Evolutionary conservation across 64 coral and sea anemone genomes (phyloP).

Genomic region (Exaiptasia diaphana): DNA sequence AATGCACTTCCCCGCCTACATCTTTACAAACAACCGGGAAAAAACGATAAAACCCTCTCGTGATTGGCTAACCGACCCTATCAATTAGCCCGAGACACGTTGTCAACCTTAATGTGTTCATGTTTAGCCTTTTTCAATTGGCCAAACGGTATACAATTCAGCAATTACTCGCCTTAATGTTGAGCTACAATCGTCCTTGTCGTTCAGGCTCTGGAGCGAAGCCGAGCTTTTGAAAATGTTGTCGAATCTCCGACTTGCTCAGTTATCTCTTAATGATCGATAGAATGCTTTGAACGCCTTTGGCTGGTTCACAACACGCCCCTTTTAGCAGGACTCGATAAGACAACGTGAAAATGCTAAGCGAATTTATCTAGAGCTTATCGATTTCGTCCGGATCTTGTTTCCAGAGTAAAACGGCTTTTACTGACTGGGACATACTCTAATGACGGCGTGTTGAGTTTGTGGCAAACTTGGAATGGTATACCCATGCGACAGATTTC

Average conservation of each 20-base stretch:
- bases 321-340: constrained; percentile 10
- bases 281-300: constrained; percentile 25
- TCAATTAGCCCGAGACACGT: constrained; percentile 96
- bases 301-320: constrained; percentile 16
- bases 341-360: constrained; percentile 34
- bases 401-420: neutral
- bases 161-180: constrained; percentile 89
- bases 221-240: constrained; percentile 66
- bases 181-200: constrained; percentile 63
- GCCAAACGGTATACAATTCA: constrained; percentile 73
- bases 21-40: constrained; percentile 84
- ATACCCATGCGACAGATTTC: neutral
- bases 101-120: constrained; percentile 90
- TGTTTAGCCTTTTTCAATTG: constrained; percentile 92
- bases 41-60: constrained; percentile 78
- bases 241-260: constrained; percentile 31
- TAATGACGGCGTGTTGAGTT: neutral
- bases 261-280: neutral
- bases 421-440: neutral
- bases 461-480: constrained; percentile 6
- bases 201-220: constrained; percentile 62
- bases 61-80: constrained; percentile 81
- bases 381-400: constrained; percentile 3
- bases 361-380: constrained; percentile 28
- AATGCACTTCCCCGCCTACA: constrained; percentile 88